These are phyloP conservation scores for rabbit (Oryctolagus cuniculus) DNA, from an alignment of 2,113 vertebrate species.

Conservation along the genomic window mOryCun1.1 NC_091444.1:1221001-1221500, in stretches of 20 bases:
- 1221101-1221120: constrained; percentile 99
- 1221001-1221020: too few relatives aligned
- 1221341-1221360: not conserved
- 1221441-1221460: not conserved
- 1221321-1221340: not conserved
- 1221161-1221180: constrained; percentile 98
- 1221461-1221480: too few relatives aligned
- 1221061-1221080: constrained; percentile 97
- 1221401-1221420: not conserved
- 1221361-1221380: not conserved
- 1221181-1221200: constrained; percentile 91
- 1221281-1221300: too few relatives aligned
- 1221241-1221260: too few relatives aligned
- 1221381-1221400: not conserved
- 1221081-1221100: constrained; percentile 98
- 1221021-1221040: constrained; percentile 68
- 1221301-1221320: too few relatives aligned
- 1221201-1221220: too few relatives aligned
- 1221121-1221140: constrained; percentile 98
- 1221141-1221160: constrained; percentile 99
- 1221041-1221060: constrained; percentile 93
- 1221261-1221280: too few relatives aligned
- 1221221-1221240: too few relatives aligned
- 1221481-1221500: too few relatives aligned
- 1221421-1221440: not conserved